Conservation (phyloP, 2,888 invertebrate species). For the Brachypterus glaber region DNA sequence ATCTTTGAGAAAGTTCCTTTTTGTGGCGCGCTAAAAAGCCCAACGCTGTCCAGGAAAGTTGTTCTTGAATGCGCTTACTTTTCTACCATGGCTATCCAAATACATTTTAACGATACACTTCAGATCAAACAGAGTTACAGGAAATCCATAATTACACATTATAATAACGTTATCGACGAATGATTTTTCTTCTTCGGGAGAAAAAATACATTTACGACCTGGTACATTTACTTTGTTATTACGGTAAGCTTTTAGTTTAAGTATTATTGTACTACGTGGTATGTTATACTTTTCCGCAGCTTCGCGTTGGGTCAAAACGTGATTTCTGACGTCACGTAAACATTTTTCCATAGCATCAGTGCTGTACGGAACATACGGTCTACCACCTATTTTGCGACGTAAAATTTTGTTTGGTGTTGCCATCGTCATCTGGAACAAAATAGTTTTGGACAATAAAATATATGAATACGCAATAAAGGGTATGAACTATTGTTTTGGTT, state of each 20-base stretch:
- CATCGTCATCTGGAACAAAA: conserved; percentile 7
- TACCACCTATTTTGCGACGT: conserved; percentile 8
- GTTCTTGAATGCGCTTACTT: conserved; percentile 8
- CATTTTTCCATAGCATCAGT: conserved; percentile 6
- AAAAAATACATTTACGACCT: conserved; percentile 10
- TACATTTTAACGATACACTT: conserved; percentile 8
- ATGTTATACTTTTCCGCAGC: conserved; percentile 9
- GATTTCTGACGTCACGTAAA: conserved; percentile 9
- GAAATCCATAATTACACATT: conserved; percentile 9
- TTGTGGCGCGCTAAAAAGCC: conserved; percentile 10
- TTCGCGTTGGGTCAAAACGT: conserved; percentile 6
- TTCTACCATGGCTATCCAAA: conserved; percentile 6
- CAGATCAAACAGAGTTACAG: conserved; percentile 7
- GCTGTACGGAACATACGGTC: conserved; percentile 7
- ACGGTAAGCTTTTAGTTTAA: conserved; percentile 8
- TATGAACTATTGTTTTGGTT: conserved; percentile 5
- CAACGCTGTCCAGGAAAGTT: conserved; percentile 11
- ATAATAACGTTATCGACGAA: conserved; percentile 5
- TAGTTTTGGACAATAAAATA: conserved; percentile 2
- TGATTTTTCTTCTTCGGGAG: conserved; percentile 9
- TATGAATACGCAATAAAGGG: conserved; percentile 1
- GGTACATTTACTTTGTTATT: conserved; percentile 7
- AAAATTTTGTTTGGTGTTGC: conserved; percentile 5
- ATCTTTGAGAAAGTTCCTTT: conserved; percentile 7
- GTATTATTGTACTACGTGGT: conserved; percentile 9